Conservation (phyloP, 2,113 vertebrate species). For the Ctenomys sociabilis region DNA sequence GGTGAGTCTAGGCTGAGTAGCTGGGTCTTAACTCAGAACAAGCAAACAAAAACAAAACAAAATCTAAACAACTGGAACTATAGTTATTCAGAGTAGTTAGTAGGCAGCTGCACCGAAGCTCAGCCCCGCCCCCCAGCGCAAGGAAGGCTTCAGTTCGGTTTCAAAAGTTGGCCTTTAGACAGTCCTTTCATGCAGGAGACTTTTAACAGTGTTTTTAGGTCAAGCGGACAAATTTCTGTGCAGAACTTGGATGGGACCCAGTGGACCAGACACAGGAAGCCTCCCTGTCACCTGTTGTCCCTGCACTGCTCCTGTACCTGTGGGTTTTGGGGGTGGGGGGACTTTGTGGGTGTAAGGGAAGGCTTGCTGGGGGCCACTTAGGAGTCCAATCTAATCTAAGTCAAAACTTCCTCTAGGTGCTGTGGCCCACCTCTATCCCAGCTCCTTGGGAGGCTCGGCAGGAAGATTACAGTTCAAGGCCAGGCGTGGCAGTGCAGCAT, state of each 20-base stretch:
- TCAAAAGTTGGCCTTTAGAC: neutral
- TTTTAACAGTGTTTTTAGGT: neutral
- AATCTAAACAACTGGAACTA: neutral
- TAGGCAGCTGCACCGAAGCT: accelerated
- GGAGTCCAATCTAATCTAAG: neutral
- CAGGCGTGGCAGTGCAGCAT: neutral
- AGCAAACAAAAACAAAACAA: neutral
- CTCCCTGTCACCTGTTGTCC: neutral
- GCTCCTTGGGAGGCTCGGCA: neutral
- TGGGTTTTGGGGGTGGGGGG: neutral
- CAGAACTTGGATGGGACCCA: neutral
- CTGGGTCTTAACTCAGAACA: neutral
- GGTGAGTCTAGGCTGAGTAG: neutral
- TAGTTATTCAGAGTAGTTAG: too few species aligned
- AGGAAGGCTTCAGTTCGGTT: accelerated
- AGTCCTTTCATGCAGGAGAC: neutral
- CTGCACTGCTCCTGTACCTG: neutral
- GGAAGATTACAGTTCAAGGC: neutral
- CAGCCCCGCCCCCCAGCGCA: accelerated
- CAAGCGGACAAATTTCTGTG: neutral
- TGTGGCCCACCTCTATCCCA: neutral
- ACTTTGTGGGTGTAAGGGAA: neutral
- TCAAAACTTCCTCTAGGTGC: neutral
- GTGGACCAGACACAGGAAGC: accelerated
- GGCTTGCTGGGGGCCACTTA: neutral